These are phyloP conservation scores for Choloepus didactylus DNA, from an alignment of 2,797 vertebrate genomes.

Conservation along the genomic window DNA sequence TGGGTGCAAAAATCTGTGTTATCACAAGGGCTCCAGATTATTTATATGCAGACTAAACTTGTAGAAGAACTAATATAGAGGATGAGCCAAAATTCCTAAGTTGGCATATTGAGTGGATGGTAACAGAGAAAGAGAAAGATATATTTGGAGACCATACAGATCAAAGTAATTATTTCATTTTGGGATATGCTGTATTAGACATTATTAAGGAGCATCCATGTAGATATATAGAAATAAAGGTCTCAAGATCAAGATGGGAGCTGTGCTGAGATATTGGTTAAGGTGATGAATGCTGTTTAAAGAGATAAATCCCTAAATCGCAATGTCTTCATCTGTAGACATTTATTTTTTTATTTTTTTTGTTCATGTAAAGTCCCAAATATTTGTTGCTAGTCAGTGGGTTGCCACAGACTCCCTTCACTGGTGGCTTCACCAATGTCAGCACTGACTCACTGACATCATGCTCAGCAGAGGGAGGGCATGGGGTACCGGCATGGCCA, in stretches of 20 bases:
- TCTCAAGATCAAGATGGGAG: background rate
- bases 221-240: background rate
- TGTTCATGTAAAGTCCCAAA: background rate
- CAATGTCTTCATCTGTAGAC: background rate
- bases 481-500: too few species aligned
- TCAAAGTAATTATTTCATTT: background rate
- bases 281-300: background rate
- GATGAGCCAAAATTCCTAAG: background rate
- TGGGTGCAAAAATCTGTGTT: background rate
- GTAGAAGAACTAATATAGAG: background rate
- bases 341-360: background rate
- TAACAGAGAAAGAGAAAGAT: background rate
- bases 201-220: background rate
- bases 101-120: background rate
- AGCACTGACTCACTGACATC: too few species aligned
- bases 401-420: background rate
- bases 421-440: background rate
- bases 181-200: background rate
- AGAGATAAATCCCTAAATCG: background rate
- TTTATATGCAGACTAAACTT: background rate
- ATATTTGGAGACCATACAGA: background rate
- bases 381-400: background rate
- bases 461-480: background rate
- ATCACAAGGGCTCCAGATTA: rapidly evolving
- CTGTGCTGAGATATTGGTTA: background rate